A percentile compares a stretch with the other conserved stretches of the same genome.
phyloP scores from a whole-genome alignment of 2,888 invertebrate species.

The Schizaphis graminum region DNA sequence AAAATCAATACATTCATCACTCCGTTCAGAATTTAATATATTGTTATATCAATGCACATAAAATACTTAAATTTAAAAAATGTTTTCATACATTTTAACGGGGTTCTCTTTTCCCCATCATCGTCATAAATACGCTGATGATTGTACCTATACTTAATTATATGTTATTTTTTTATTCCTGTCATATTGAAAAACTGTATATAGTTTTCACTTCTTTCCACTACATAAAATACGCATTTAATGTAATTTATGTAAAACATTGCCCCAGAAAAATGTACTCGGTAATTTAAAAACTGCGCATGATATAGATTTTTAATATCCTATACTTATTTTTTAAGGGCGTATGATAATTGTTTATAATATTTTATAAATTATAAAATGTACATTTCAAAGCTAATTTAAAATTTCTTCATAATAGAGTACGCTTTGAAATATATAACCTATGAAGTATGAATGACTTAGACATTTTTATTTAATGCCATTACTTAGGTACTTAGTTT shows the following conservation, averaged over 20 bases:
- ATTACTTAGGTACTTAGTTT: background rate
- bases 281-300: background rate
- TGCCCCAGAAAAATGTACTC: background rate
- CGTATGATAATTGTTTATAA: background rate
- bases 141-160: background rate
- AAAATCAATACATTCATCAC: no score
- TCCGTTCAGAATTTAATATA: no score
- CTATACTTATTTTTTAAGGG: background rate
- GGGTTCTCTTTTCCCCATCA: background rate
- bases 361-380: conserved; percentile 5
- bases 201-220: background rate
- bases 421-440: background rate
- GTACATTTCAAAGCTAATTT: background rate
- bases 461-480: background rate
- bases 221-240: background rate
- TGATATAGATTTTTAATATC: background rate
- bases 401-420: background rate
- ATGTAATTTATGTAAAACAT: background rate
- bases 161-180: conserved; percentile 7
- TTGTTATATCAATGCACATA: background rate
- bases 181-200: conserved; percentile 7
- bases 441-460: background rate
- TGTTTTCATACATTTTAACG: background rate
- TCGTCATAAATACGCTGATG: background rate
- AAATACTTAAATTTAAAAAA: background rate